phyloP scores from a whole-genome alignment of 2,113 vertebrate species.

The Mellivora capensis region DNA sequence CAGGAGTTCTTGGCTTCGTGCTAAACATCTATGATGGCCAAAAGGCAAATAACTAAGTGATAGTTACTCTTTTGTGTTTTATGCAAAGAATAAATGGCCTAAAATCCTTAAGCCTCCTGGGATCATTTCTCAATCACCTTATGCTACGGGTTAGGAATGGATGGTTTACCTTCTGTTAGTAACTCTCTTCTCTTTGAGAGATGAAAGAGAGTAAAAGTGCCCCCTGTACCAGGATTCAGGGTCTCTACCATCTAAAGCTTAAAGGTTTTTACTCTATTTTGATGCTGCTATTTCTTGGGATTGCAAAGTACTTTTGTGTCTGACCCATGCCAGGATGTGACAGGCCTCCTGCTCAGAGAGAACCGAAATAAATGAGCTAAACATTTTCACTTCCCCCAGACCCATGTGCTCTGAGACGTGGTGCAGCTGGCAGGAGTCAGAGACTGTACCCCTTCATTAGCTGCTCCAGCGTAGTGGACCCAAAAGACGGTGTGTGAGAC shows the following conservation, averaged over 20 bases:
- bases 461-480: conserved; percentile 52
- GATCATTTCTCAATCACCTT: background rate
- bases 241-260: background rate
- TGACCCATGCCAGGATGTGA: background rate
- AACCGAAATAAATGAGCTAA: conserved; percentile 34
- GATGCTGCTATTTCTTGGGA: background rate
- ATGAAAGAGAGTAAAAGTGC: background rate
- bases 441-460: conserved; percentile 68
- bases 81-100: background rate
- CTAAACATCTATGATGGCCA: background rate
- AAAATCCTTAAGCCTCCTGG: background rate
- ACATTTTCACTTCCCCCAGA: conserved; percentile 38
- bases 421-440: conserved; percentile 50
- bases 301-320: background rate
- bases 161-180: background rate
- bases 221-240: background rate
- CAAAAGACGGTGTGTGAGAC: background rate
- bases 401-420: conserved; percentile 43
- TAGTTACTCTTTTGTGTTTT: background rate
- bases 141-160: background rate
- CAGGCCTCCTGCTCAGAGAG: conserved; percentile 39
- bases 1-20: background rate
- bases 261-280: background rate
- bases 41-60: background rate
- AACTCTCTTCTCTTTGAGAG: background rate